phyloP scores from a whole-genome alignment of 2,113 vertebrate genomes.

The Clarias macrocephalus region DNA sequence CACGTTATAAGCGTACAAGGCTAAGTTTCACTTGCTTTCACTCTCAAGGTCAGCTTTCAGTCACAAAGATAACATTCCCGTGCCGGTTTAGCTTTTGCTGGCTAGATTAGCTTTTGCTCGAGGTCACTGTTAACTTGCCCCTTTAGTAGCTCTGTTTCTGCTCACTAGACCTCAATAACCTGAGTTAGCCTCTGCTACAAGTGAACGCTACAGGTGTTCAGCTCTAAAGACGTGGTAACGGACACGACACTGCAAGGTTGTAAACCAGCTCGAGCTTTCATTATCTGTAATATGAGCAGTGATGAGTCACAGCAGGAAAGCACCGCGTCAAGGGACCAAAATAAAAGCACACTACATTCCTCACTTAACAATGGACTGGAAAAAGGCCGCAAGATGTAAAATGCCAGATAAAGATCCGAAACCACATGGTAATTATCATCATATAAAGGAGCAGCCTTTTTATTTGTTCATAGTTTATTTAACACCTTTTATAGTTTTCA shows the following conservation, averaged over 20 bases:
- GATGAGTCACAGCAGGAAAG: background rate
- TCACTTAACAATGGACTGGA: background rate
- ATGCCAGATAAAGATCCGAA: background rate
- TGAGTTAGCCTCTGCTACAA: background rate
- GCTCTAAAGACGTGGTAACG: background rate
- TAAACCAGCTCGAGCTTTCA: background rate
- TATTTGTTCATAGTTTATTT: background rate
- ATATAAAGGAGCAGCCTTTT: background rate
- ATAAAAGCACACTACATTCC: background rate
- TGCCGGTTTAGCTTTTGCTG: background rate
- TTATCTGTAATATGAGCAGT: background rate
- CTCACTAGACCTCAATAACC: too few relatives aligned
- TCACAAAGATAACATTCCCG: background rate
- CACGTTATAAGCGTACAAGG: background rate
- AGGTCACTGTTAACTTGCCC: background rate
- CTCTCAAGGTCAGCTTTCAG: background rate
- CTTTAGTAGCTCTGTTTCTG: background rate
- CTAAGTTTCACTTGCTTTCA: background rate
- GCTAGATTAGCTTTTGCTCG: background rate
- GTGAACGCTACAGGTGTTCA: background rate
- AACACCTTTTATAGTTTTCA: background rate
- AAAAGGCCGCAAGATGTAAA: background rate
- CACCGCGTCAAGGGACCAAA: background rate
- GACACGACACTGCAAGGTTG: background rate
- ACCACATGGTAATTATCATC: background rate